A percentile compares a stretch with the other conserved stretches of the same genome.
Conservation (phyloP, 2,888 invertebrate genomes). For the Hirudinaria manillensis region DNA sequence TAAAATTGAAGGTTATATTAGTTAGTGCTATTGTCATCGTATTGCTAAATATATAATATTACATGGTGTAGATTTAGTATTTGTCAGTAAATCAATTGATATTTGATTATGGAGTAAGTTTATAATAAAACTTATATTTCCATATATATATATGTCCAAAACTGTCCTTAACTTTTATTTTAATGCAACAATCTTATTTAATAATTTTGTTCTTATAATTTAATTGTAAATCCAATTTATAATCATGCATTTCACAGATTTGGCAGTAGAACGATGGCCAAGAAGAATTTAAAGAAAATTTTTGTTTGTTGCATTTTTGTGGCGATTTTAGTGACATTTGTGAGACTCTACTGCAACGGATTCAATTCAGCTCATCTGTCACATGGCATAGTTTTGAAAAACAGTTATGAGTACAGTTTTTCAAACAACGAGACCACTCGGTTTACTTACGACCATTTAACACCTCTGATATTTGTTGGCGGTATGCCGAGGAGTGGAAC, state of each 20-base stretch:
- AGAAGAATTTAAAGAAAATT: conserved; percentile 22
- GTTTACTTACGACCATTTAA: conserved; percentile 68
- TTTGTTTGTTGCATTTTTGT: conserved; percentile 12
- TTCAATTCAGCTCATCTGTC: background rate
- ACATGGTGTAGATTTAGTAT: no score
- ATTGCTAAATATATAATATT: no score
- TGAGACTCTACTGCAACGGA: background rate
- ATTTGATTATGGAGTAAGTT: no score
- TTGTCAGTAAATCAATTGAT: no score
- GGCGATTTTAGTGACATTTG: conserved; percentile 4
- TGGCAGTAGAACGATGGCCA: conserved; percentile 9
- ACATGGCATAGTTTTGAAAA: background rate
- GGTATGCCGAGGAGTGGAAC: conserved; percentile 96
- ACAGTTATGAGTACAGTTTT: conserved; percentile 4
- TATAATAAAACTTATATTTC: no score
- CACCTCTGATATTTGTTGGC: conserved; percentile 74
- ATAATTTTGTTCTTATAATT: no score
- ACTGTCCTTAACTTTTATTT: no score
- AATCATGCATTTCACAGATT: background rate
- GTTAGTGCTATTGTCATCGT: no score
- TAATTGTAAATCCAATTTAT: no score
- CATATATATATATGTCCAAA: no score
- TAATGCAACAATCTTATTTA: no score
- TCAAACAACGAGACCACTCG: background rate
- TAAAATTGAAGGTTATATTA: no score